Base-by-base conservation (phyloP, 1,140 invertebrate genomes). In the Paralvinella palmiformis region DNA sequence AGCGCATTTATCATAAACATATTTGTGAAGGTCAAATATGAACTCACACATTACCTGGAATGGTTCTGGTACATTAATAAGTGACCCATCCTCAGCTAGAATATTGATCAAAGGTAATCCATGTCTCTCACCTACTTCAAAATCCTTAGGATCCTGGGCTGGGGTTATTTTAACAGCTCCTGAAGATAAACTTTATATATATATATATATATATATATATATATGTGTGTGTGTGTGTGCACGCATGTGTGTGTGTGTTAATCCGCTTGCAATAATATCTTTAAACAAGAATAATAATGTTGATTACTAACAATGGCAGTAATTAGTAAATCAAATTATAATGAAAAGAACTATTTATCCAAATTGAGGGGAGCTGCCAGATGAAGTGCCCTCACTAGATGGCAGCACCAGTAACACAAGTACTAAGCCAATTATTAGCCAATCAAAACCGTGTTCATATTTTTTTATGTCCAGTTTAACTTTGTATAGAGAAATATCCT, bases 101-200 rank as follows among this genome's bases (percentile, higher is more conserved):
- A 98, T 91, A 2, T 88, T 96, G 37, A 96, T 87, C 75, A 96
- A 91, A 1, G 89, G 88, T 67, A 99, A 82, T 73, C 91, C 88
- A 75, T 96, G 91, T 10, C 94, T 83, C 75, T 91, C 89, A 37
- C 94, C 97, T 65, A 98, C 89, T 80, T 98, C 94, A 79, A 95
- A 99, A 84, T 99, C 97, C 78, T 96, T 98, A 0, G 86, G 88
- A 84, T 98, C 95, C 77, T 99, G 96, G 27, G 94, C 96, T 1
- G 97, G 96, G 27, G 96, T 98, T 57, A 99, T 96, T 84, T 99
- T 99, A 0, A 99, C 96, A 69, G 93, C 95, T 1, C 64, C 64
- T 65, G 33, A 17, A n/a, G n/a, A 1, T 24, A 50, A 62, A 59
- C 32, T 6, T 15, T 22, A 52, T 13, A 10, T 20, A 17, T n/a